Evolutionary conservation across 2,113 vertebrate species (phyloP), one percentile per base, ranked within the genome.

Genomic region (Machaerirhynchus nigripectus): DNA sequence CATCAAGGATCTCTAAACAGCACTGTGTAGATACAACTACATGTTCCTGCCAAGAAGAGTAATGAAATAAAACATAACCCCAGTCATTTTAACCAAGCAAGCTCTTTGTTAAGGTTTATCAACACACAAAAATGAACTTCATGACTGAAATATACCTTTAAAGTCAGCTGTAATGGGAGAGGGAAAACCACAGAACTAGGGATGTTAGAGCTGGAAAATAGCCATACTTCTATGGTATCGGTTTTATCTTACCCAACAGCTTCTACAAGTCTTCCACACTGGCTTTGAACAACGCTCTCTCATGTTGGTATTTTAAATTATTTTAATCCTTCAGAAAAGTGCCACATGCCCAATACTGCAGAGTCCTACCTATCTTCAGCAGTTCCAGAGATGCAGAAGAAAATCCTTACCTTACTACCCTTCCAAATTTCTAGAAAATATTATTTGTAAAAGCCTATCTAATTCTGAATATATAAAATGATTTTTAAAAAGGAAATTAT

Each of bases 1-100:
- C n/a, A 71, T 49, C 59, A n/a, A 73, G 74, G 59, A 78, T 53
- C 69, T 93, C 76, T 60, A 40, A 67, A 84, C 64, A 90, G 76
- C 27, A 67, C 64, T 52, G 59, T 55, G 60, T 28, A 70, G 85
- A 79, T 59, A 57, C 33, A 23, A n/a, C 75, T 28, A 30, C 31
- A 28, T 3, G 3, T 65, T 84, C 92, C 69, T 86, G 73, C 65
- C 90, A 96, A 78, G 60, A 84, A 40, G 20, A 60, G 15, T 24
- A 86, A 68, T 39, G 76, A 90, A 92, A 79, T 63, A 92, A 81
- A 93, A 85, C 78, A 85, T 13, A 81, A 71, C n/a, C 14, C 31
- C 11, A 71, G 37, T 37, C 46, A 84, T 64, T 93, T 87, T 24
- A 90, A 71, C 35, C 6, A 40, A 90, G 28, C 23, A 78, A 74